Conservation (phyloP, 2,113 vertebrate species). For the Polypterus bichir region DNA sequence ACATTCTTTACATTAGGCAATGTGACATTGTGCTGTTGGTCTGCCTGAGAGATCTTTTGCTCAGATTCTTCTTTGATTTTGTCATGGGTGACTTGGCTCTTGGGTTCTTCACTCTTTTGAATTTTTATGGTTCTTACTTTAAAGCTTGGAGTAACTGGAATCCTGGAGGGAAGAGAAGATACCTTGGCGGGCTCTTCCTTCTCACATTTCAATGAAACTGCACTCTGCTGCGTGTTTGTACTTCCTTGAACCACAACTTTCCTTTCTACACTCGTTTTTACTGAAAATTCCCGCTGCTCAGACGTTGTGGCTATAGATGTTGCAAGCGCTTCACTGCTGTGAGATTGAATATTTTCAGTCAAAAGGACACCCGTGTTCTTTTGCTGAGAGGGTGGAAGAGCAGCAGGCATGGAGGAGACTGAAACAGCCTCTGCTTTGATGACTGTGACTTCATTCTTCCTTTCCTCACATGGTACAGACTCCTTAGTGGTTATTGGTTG, state of each 20-base stretch:
- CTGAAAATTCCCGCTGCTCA: conserved; percentile 27
- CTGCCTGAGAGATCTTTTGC: neutral
- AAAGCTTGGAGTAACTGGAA: conserved; percentile 49
- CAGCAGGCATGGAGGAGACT: no score
- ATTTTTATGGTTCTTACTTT: conserved; percentile 58
- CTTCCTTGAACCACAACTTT: neutral
- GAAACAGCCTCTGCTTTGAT: no score
- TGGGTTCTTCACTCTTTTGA: conserved; percentile 29
- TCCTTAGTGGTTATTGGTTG: no score
- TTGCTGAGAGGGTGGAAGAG: no score
- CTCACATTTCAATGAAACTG: no score
- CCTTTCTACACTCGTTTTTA: conserved; percentile 34
- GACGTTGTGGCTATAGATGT: neutral
- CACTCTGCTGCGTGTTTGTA: no score
- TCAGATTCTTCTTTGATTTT: conserved; percentile 19
- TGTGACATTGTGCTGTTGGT: conserved; percentile 20
- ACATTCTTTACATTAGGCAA: conserved; percentile 16
- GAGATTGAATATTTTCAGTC: no score
- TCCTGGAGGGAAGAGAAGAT: conserved; percentile 37
- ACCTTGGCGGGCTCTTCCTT: conserved; percentile 31
- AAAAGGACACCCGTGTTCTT: no score
- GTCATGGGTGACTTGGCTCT: conserved; percentile 17
- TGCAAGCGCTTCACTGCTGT: no score
- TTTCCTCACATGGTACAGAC: no score
- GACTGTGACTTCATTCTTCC: no score